phyloP scores from a whole-genome alignment of 2,113 vertebrate species.

The Artemisiospiza belli region DNA sequence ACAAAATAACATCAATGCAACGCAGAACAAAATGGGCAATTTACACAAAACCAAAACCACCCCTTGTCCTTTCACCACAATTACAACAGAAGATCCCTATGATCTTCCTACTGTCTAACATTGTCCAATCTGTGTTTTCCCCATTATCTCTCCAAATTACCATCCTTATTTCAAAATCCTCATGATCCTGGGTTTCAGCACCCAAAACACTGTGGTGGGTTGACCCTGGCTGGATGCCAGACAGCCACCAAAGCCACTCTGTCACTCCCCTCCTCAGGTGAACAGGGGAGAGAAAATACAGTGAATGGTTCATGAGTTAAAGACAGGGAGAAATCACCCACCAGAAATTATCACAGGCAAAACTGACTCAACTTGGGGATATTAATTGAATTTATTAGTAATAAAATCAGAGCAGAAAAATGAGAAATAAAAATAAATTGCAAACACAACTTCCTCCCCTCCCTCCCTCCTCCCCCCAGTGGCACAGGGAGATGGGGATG shows the following conservation, averaged over 20 bases:
- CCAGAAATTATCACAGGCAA: neutral
- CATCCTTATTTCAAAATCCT: neutral
- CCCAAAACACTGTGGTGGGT: rapidly evolving
- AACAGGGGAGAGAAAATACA: neutral
- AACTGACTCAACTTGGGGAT: neutral
- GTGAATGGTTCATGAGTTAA: neutral
- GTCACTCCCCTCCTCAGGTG: neutral
- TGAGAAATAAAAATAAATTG: neutral
- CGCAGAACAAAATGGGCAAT: neutral
- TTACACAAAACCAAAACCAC: neutral
- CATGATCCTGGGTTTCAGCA: neutral
- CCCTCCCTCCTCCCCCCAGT: neutral
- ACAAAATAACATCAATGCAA: neutral
- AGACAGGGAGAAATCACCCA: neutral
- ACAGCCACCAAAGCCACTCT: neutral
- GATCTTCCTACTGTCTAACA: neutral
- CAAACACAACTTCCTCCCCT: neutral
- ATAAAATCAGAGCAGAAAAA: neutral
- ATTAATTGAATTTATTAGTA: neutral
- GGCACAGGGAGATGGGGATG: neutral
- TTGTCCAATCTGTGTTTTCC: neutral
- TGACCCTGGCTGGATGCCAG: too few species aligned
- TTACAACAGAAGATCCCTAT: neutral
- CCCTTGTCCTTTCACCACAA: neutral
- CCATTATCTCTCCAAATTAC: neutral